phyloP scores from a whole-genome alignment of 2,113 vertebrate genomes.

The Polypterus bichir region DNA sequence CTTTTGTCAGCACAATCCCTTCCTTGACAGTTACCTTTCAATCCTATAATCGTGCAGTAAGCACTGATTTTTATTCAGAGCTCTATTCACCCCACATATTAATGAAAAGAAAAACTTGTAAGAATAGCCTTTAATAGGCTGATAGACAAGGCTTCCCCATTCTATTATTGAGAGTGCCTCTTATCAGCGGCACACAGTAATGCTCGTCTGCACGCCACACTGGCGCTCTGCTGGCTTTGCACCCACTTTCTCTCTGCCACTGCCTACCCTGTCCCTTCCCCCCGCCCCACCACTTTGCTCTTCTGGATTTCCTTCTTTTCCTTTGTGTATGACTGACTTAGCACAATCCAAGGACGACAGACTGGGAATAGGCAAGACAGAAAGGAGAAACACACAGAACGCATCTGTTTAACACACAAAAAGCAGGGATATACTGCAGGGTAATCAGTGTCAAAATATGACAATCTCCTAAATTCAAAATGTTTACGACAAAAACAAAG shows the following conservation, averaged over 20 bases:
- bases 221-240: not conserved
- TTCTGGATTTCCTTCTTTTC: not conserved
- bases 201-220: slow-evolving; percentile 26
- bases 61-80: slow-evolving; percentile 73
- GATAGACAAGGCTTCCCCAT: slow-evolving; percentile 64
- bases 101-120: slow-evolving; percentile 62
- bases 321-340: not conserved
- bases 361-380: no score
- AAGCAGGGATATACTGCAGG: no score
- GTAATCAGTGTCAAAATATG: no score
- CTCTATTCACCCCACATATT: slow-evolving; percentile 67
- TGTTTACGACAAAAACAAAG: no score
- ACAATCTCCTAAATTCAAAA: no score
- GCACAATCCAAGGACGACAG: no score
- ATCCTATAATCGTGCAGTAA: slow-evolving; percentile 69
- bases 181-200: slow-evolving; percentile 73
- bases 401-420: no score
- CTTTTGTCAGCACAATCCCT: slow-evolving; percentile 62
- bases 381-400: no score
- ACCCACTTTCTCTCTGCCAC: not conserved
- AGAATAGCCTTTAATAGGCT: slow-evolving; percentile 72
- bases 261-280: slow-evolving; percentile 14
- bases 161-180: slow-evolving; percentile 49
- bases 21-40: slow-evolving; percentile 91
- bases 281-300: slow-evolving; percentile 12